These are phyloP conservation scores for Euura saliciscinereae DNA, from an alignment of 1,140 invertebrate genomes.

Conservation along the genomic window DNA sequence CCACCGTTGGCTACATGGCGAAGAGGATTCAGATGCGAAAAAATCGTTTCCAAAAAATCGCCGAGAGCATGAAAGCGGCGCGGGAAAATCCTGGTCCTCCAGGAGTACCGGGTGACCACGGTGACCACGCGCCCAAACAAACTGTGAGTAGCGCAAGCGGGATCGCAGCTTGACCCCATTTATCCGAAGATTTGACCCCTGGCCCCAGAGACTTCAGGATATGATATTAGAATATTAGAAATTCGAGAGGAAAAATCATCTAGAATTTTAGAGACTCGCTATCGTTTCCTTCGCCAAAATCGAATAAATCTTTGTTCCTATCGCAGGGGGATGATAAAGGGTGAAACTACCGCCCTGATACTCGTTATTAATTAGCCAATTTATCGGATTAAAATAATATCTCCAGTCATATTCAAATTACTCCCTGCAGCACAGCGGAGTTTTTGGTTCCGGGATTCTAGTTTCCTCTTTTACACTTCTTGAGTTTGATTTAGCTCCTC, in stretches of 20 bases:
- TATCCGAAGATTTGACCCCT: slow-evolving; percentile 1
- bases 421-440: too few species aligned
- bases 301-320: background rate
- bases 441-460: too few species aligned
- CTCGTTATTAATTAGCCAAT: too few species aligned
- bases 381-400: too few species aligned
- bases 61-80: slow-evolving; percentile 84
- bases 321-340: too few species aligned
- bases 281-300: background rate
- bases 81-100: slow-evolving; percentile 71
- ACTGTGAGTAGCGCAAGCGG: slow-evolving; percentile 69
- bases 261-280: background rate
- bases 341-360: too few species aligned
- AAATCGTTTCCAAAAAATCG: slow-evolving; percentile 89
- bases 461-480: too few species aligned
- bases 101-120: slow-evolving; percentile 60
- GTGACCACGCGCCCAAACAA: slow-evolving; percentile 76
- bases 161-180: background rate
- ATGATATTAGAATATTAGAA: too few species aligned
- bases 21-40: slow-evolving; percentile 95
- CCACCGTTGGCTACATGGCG: slow-evolving; percentile 93
- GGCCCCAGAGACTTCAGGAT: background rate
- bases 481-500: too few species aligned
- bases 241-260: background rate
- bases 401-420: too few species aligned